phyloP scores from a whole-genome alignment of 2,797 vertebrate genomes.

The Hyperoplus lanceolatus region DNA sequence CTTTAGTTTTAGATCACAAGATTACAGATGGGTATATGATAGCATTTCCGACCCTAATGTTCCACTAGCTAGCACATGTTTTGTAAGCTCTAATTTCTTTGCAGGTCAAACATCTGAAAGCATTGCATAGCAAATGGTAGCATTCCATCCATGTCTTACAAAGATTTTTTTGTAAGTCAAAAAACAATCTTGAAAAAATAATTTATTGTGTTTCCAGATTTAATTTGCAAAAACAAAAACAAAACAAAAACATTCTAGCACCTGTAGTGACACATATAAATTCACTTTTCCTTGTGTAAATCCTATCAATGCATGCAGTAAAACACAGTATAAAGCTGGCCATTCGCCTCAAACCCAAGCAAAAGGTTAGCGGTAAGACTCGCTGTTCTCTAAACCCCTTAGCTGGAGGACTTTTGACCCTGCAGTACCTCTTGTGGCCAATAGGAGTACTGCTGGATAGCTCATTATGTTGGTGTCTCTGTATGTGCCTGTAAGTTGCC shows the following conservation, averaged over 20 bases:
- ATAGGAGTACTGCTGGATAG: constrained; percentile 54
- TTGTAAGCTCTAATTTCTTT: constrained; percentile 20
- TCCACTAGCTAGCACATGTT: constrained; percentile 29
- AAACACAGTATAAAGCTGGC: constrained; percentile 17
- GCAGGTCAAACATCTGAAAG: constrained; percentile 24
- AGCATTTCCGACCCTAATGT: constrained; percentile 11
- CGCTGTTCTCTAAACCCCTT: constrained; percentile 24
- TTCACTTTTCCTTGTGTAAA: constrained; percentile 25
- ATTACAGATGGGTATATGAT: constrained; percentile 9
- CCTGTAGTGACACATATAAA: not conserved
- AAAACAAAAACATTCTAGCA: not conserved
- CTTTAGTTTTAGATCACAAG: not conserved
- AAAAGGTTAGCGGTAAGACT: constrained; percentile 53
- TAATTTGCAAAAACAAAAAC: not conserved
- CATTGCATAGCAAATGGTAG: constrained; percentile 40
- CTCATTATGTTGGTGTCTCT: constrained; percentile 24
- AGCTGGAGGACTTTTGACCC: constrained; percentile 33
- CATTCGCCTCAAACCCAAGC: not conserved
- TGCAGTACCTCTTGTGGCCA: constrained; percentile 53
- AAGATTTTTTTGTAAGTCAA: constrained; percentile 30
- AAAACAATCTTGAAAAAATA: not conserved
- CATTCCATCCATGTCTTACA: constrained; percentile 19
- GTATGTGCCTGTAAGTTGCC: constrained; percentile 59
- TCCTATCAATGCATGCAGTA: constrained; percentile 16
- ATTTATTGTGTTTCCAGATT: too few relatives aligned